These are phyloP conservation scores for Caenorhabditis sp. DNA, from an alignment of 2,888 invertebrate species.

Conservation along the genomic window DNA sequence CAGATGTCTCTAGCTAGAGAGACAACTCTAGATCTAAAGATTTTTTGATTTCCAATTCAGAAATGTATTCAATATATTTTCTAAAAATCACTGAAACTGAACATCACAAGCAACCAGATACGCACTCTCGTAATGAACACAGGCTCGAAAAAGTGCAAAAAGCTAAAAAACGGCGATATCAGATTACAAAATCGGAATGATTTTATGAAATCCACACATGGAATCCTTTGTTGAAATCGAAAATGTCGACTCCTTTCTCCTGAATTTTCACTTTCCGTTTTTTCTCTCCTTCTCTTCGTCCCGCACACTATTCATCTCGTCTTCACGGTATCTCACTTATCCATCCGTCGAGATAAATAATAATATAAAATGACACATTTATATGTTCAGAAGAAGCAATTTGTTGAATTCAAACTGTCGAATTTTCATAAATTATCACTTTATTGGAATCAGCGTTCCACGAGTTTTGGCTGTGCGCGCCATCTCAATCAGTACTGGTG, in stretches of 20 bases:
- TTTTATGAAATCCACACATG: slow-evolving; percentile 8
- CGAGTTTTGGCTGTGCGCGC: too few relatives aligned
- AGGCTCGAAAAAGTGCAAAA: slow-evolving; percentile 11
- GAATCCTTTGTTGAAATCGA: slow-evolving; percentile 36
- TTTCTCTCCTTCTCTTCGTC: slow-evolving; percentile 27
- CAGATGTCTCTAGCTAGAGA: too few relatives aligned
- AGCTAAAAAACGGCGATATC: slow-evolving; percentile 24
- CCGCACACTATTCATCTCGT: slow-evolving; percentile 1
- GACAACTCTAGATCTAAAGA: too few relatives aligned
- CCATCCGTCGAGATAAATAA: slow-evolving; percentile 36
- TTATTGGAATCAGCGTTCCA: too few relatives aligned
- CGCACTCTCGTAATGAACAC: neutral
- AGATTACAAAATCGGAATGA: slow-evolving; percentile 21
- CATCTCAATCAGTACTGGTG: too few relatives aligned
- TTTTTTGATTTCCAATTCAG: too few relatives aligned
- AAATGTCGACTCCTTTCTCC: slow-evolving; percentile 44
- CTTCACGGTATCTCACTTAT: slow-evolving; percentile 36
- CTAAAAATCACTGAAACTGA: neutral
- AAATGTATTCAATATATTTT: too few relatives aligned
- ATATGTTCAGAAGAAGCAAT: neutral
- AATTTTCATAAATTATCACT: slow-evolving; percentile 17
- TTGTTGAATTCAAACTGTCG: neutral
- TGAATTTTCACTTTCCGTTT: slow-evolving; percentile 49
- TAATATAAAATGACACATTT: slow-evolving; percentile 42
- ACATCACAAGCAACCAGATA: neutral